Percentiles rank a stretch among this genome's conserved stretches.
Conservation (phyloP, 2,797 vertebrate genomes). For the Meda fulgida region DNA sequence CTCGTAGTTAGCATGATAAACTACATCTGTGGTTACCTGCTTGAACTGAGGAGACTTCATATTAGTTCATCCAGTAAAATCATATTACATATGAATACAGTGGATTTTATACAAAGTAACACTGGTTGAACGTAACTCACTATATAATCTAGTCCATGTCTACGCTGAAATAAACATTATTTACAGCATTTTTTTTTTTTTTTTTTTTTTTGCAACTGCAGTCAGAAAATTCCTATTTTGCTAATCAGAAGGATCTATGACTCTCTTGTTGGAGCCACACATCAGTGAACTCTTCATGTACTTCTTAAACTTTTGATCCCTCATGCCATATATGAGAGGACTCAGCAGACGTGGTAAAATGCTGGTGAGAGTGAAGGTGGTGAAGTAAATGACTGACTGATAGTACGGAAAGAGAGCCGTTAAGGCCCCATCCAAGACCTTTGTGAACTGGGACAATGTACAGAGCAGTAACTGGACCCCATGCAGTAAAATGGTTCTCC, state of each 20-base stretch:
- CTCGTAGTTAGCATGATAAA: too few relatives aligned
- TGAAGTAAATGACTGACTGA: background rate
- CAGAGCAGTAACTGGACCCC: conserved; percentile 30
- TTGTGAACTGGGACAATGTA: conserved; percentile 18
- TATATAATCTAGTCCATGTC: too few relatives aligned
- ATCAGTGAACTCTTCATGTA: conserved; percentile 15
- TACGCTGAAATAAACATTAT: too few relatives aligned
- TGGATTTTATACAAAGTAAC: too few relatives aligned
- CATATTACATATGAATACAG: too few relatives aligned
- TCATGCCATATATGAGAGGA: conserved; percentile 46
- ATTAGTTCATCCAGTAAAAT: too few relatives aligned
- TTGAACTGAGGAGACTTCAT: too few relatives aligned
- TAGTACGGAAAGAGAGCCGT: background rate
- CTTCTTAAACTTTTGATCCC: conserved; percentile 39
- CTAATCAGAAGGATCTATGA: background rate
- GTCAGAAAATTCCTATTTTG: background rate
- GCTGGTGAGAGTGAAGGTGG: conserved; percentile 1
- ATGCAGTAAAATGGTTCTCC: conserved; percentile 35
- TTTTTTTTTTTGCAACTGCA: too few relatives aligned
- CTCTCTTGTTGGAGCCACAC: background rate
- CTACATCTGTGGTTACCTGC: too few relatives aligned
- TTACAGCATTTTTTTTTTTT: too few relatives aligned
- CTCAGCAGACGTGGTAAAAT: conserved; percentile 42
- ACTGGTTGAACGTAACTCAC: too few relatives aligned
- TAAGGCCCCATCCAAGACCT: background rate